phyloP scores from a whole-genome alignment of 1,140 invertebrate genomes.

The Pectinophora gossypiella region DNA sequence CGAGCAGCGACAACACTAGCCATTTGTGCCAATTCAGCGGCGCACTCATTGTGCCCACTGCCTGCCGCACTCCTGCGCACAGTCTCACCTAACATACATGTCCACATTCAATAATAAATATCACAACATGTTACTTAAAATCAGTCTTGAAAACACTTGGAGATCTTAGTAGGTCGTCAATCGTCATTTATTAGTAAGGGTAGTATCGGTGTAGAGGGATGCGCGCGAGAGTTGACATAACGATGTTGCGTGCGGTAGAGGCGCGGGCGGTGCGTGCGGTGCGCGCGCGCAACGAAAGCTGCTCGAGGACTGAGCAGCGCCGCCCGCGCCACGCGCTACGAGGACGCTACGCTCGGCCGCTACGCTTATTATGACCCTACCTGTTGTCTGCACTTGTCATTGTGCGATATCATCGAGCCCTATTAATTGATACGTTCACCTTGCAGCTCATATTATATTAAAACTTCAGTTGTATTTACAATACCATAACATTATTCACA shows the following conservation, averaged over 20 bases:
- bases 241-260: conserved; percentile 10
- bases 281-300: conserved; percentile 61
- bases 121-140: conserved; percentile 20
- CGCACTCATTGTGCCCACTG: conserved; percentile 55
- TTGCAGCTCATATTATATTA: no score
- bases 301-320: conserved; percentile 41
- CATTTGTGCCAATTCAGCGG: conserved; percentile 70
- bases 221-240: conserved; percentile 26
- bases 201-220: no score
- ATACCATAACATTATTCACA: no score
- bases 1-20: conserved; percentile 67
- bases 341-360: conserved; percentile 54
- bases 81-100: conserved; percentile 41
- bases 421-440: conserved; percentile 7
- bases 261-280: conserved; percentile 16
- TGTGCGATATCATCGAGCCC: conserved; percentile 8
- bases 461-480: no score
- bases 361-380: conserved; percentile 42
- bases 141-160: conserved; percentile 4
- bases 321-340: conserved; percentile 27
- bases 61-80: conserved; percentile 30
- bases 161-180: conserved; percentile 6
- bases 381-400: conserved; percentile 30
- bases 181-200: no score
- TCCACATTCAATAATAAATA: conserved; percentile 26